Evolutionary conservation across 2,113 vertebrate genomes (phyloP).

Genomic region (Xerus inauris): DNA sequence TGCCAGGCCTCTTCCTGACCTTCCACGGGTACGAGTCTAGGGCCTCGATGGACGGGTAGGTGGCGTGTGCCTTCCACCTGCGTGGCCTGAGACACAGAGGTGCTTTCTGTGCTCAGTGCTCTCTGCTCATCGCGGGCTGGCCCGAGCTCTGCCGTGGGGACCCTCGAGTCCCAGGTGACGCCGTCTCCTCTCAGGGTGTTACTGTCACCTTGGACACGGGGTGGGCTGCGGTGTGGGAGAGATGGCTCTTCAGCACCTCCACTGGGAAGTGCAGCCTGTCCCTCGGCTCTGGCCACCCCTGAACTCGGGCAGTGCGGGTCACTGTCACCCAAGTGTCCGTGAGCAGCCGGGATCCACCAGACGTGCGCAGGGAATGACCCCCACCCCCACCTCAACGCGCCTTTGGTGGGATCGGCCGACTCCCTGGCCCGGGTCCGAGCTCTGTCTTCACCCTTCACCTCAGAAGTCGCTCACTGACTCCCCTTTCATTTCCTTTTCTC

Average conservation of each 20-base stretch:
- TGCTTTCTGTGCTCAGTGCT: not conserved
- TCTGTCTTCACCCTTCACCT: not conserved
- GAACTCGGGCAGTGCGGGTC: not conserved
- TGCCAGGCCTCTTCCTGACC: not conserved
- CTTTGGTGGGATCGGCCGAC: no score
- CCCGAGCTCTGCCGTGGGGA: not conserved
- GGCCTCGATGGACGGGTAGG: not conserved
- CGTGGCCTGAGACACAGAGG: not conserved
- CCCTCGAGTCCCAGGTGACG: not conserved
- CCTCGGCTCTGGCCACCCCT: not conserved
- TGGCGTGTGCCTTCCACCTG: not conserved
- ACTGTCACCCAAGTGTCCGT: not conserved
- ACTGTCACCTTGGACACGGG: not conserved
- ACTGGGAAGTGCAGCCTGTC: not conserved
- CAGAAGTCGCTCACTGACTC: not conserved
- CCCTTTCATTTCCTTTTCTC: not conserved
- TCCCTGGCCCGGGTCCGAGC: no score
- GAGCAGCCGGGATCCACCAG: not conserved
- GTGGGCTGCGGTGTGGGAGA: not conserved
- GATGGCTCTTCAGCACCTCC: not conserved
- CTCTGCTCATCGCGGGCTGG: not conserved
- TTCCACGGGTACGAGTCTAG: not conserved
- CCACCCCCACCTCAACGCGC: no score
- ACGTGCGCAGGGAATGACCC: not conserved
- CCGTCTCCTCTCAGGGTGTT: not conserved